A percentile compares a stretch with the other conserved stretches of the same genome.
These are phyloP conservation scores for Ophioninae sp. DNA, from an alignment of 2,888 invertebrate genomes.

Conservation along the genomic window DNA sequence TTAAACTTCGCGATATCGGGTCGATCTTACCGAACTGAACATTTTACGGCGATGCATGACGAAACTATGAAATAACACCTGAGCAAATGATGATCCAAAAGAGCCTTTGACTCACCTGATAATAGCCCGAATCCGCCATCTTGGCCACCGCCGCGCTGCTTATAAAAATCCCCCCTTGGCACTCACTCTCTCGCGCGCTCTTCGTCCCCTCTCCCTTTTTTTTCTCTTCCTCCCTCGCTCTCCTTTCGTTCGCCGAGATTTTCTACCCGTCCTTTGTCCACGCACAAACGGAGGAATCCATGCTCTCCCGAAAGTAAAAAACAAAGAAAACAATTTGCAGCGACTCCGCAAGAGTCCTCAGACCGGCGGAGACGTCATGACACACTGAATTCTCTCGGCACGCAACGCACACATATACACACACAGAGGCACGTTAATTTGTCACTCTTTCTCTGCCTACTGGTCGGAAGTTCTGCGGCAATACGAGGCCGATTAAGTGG, in stretches of 20 bases:
- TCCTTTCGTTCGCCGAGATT: conserved; percentile 70
- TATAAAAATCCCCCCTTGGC: conserved; percentile 47
- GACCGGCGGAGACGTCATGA: conserved; percentile 60
- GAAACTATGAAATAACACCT: conserved; percentile 23
- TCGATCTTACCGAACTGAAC: conserved; percentile 4
- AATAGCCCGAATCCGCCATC: conserved; percentile 86
- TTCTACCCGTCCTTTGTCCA: conserved; percentile 78
- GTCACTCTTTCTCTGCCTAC: conserved; percentile 48
- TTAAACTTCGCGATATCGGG: background rate
- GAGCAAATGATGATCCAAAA: conserved; percentile 24
- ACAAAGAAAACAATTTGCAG: conserved; percentile 21
- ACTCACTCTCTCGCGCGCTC: conserved; percentile 28
- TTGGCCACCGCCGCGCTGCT: conserved; percentile 78
- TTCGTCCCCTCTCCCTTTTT: conserved; percentile 47
- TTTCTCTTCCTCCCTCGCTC: conserved; percentile 65
- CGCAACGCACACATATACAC: conserved; percentile 10
- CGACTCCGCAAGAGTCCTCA: conserved; percentile 50
- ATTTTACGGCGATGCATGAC: background rate
- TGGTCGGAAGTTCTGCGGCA: conserved; percentile 39
- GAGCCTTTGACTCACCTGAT: conserved; percentile 83
- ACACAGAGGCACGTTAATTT: conserved; percentile 47
- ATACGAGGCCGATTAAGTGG: conserved; percentile 20
- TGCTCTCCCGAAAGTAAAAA: conserved; percentile 66
- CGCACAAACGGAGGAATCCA: conserved; percentile 71
- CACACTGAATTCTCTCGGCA: conserved; percentile 56